These are phyloP conservation scores for Carposina sasakii DNA, from an alignment of 1,140 invertebrate genomes.

Conservation along the genomic window DNA sequence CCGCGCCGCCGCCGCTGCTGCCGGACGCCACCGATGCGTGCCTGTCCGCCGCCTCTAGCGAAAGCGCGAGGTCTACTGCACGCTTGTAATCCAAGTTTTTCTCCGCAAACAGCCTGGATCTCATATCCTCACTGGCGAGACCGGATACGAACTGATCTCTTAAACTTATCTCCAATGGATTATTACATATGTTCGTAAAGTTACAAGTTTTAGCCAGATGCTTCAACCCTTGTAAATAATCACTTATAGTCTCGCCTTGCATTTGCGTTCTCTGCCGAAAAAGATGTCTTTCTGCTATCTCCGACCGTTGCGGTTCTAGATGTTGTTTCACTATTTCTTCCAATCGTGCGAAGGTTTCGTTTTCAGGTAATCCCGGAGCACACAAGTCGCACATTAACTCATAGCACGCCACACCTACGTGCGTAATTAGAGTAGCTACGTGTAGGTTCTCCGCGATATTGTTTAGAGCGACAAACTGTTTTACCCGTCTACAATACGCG, in stretches of 20 bases:
- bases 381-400: constrained; percentile 9
- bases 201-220: constrained; percentile 4
- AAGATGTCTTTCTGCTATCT: constrained; percentile 8
- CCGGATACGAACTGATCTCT: constrained; percentile 1
- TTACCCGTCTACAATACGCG: background rate
- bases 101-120: constrained; percentile 5
- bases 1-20: constrained; percentile 3
- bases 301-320: constrained; percentile 5
- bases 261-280: constrained; percentile 2
- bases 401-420: background rate
- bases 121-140: constrained; percentile 1
- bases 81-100: constrained; percentile 3
- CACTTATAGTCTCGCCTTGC: background rate
- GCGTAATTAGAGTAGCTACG: constrained; percentile 5
- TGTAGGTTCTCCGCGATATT: background rate
- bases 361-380: background rate
- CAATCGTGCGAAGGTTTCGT: background rate
- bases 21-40: background rate
- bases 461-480: constrained; percentile 6
- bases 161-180: background rate
- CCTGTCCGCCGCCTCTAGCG: constrained; percentile 17
- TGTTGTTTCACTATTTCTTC: background rate
- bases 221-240: constrained; percentile 3
- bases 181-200: background rate
- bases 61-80: constrained; percentile 15